Base-by-base conservation (phyloP, 1,140 invertebrate species). In the Papilio helenus region DNA sequence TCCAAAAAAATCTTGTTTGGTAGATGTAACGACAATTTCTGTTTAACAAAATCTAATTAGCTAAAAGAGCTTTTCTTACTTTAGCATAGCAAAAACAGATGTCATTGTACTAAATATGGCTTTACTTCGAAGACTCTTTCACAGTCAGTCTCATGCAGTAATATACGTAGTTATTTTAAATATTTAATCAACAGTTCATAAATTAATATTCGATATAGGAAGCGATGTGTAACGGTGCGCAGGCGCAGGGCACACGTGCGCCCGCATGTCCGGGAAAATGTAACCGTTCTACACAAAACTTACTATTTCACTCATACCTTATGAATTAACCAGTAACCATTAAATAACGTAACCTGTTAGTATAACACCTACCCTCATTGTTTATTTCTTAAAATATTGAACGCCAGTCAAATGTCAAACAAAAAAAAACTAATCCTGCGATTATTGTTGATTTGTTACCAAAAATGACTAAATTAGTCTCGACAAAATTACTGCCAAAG, bases 171-270 rank as follows among this genome's bases (percentile, higher is more conserved):
- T 29, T 68, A 34, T 68, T 68, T 16, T 16, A 1, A 29, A 68
- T 1, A 26, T 68, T 61, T 68, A 68, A 72, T 79, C 72, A 81
- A 80, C 51, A 72, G 49, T 81, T 65, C 3, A 73, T 49, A 76
- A 84, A 91, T 90, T 92, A 87, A 87, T 89, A 89, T 91, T 88
- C 84, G 61, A 79, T 79, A 39, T 86, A 86, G 87, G 86, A 89
- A 88, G 86, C 55, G 58, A 14, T 80, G 65, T 80, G 81, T 58
- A 88, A 82, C 86, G 81, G 86, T 82, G 82, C 79, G 68, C 80
- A 34, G 81, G 68, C 71, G 72, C 71, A 18, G 26, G 23, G 61
- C 61, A 86, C 88, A 90, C 89, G 90, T 90, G 84, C 80, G 49
- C 91, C 91, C 91, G 90, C 91, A 92, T 92, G 85, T 86, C 85